Evolutionary conservation across 2,113 vertebrate genomes (phyloP), one percentile per base, ranked within the genome.

Genomic region (Martes martes): DNA sequence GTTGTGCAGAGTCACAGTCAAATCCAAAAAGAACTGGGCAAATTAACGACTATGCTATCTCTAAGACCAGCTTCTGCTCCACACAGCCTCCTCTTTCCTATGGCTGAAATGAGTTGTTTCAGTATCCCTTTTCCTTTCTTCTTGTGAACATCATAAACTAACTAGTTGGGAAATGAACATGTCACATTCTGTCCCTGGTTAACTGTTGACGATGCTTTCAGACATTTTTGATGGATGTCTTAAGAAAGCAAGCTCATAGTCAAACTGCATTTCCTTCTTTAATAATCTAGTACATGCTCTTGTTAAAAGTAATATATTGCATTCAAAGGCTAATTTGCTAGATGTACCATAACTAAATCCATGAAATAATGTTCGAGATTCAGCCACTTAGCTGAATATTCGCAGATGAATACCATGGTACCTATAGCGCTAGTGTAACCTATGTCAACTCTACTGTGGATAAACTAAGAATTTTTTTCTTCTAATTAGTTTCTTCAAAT

Each of bases 401-500:
- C 76, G 61, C 10, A 89, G 4, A 7, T 57, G 33, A 91, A 73
- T 63, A 11, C 14, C 19, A 55, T 23, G 19, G 33, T 47, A 45
- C 4, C 11, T 61, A 55, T n/a, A 82, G 73, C 39, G 85, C 24
- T n/a, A 52, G 7, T 45, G 3, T 39, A 91, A 71, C 3, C 23
- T 86, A 74, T 86, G 19, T 39, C 39, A 86, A 7, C 8, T 94
- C 52, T 89, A 11, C 50, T 93, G 31, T 23, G 39, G 45, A 74
- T 69, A 94, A 90, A 52, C 15, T 36, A 87, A 86, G 42, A 86
- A 85, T 28, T 61, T 61, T 91, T 42, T 69, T 82, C 63, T 71
- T 21, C 55, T 36, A 91, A 78, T 86, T 94, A 50, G 8, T 94
- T 90, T 94, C 76, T 94, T 97, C 81, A 95, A 95, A 79, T 83